A percentile compares a stretch with the other conserved stretches of the same genome.
phyloP scores from a whole-genome alignment of 1,140 invertebrate species.

The Aphaenogaster ashmeadi region DNA sequence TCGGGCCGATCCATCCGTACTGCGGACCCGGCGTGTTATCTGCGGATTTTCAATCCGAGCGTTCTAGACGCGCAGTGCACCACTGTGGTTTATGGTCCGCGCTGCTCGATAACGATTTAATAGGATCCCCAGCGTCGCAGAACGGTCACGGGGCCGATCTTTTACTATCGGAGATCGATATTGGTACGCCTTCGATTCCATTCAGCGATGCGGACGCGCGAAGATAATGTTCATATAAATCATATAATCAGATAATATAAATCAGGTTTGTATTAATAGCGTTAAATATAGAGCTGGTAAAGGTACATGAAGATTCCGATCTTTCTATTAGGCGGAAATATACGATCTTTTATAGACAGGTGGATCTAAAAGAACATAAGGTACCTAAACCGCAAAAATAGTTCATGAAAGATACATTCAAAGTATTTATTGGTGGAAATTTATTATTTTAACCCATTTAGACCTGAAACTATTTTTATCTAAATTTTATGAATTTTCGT shows the following conservation, averaged over 20 bases:
- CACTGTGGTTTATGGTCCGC: constrained; percentile 50
- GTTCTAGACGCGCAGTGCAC: constrained; percentile 37
- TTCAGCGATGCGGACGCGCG: background rate
- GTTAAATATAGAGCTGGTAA: background rate
- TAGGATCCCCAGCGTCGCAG: constrained; percentile 42
- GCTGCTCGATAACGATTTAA: constrained; percentile 61
- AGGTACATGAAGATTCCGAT: background rate
- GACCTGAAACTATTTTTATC: too few species aligned
- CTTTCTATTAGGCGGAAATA: constrained; percentile 7
- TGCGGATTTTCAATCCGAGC: constrained; percentile 60
- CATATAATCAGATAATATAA: background rate
- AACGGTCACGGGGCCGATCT: background rate
- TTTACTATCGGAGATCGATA: constrained; percentile 3
- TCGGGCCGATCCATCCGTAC: constrained; percentile 29
- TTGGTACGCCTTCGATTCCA: background rate
- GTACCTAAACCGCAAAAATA: background rate
- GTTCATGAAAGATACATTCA: background rate
- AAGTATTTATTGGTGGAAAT: background rate
- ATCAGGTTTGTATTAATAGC: background rate
- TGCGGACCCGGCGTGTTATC: constrained; percentile 42
- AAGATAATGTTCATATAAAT: background rate
- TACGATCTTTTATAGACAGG: background rate
- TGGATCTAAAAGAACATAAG: background rate
- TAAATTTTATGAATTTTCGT: too few species aligned
- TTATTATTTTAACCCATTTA: background rate